These are phyloP conservation scores for Parapristionchus giblindavisi DNA, from an alignment of 2,888 invertebrate genomes.

Conservation along the genomic window DNA sequence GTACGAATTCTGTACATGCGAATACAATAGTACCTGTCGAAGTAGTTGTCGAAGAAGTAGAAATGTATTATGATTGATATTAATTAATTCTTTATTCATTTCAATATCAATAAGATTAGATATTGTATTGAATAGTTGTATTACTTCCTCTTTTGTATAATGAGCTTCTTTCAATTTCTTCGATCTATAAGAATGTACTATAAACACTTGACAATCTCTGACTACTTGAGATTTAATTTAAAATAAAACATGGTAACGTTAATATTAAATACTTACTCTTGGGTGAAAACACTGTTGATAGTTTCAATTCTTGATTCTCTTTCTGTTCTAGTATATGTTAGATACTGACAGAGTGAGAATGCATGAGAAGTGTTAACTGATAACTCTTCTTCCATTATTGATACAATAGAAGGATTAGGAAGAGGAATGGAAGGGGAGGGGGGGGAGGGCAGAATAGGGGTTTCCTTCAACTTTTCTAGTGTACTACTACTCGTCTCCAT, in stretches of 20 bases:
- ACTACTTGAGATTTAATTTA: neutral
- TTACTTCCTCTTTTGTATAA: constrained; percentile 32
- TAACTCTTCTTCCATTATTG: constrained; percentile 32
- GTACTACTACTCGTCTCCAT: constrained; percentile 32
- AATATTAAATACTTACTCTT: too few species aligned
- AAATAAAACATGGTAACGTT: neutral
- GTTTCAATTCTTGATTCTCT: constrained; percentile 22
- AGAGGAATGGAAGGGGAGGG: neutral
- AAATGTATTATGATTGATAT: constrained; percentile 32
- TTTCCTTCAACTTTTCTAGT: neutral
- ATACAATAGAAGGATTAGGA: neutral
- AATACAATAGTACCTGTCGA: too few species aligned
- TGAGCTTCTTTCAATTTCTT: constrained; percentile 31
- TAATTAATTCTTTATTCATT: constrained; percentile 30
- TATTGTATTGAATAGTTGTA: neutral
- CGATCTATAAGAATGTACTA: too few species aligned
- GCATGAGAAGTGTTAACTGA: constrained; percentile 29
- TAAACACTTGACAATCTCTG: too few species aligned
- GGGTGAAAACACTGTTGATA: constrained; percentile 3
- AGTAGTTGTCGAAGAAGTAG: constrained; percentile 22
- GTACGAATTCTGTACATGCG: too few species aligned
- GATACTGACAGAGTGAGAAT: constrained; percentile 29
- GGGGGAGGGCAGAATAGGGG: too few species aligned
- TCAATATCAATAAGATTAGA: constrained; percentile 16
- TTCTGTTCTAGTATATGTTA: constrained; percentile 23